These are phyloP conservation scores for Scopus umbretta DNA, from an alignment of 2,113 vertebrate genomes.

Conservation along the genomic window DNA sequence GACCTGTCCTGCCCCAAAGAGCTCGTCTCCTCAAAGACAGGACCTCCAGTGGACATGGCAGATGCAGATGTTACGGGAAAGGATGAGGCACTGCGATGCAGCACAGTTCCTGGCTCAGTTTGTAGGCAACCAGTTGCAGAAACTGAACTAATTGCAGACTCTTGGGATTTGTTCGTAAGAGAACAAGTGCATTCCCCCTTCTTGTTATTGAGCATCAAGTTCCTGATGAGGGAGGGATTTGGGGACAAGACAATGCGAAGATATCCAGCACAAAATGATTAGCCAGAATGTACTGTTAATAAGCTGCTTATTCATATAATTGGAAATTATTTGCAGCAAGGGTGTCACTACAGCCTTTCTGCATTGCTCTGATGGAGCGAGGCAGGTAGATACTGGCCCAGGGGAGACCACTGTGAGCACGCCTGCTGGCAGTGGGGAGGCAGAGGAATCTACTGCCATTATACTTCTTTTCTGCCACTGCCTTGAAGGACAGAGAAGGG, in stretches of 20 bases:
- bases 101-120: not conserved
- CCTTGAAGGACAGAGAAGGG: slow-evolving; percentile 11
- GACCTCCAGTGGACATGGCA: not conserved
- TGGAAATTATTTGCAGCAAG: slow-evolving; percentile 38
- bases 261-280: slow-evolving; percentile 43
- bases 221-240: slow-evolving; percentile 64
- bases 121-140: not conserved
- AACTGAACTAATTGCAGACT: slow-evolving; percentile 1
- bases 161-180: not conserved
- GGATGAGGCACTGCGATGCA: not conserved
- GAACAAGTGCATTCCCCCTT: not conserved
- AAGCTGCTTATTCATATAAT: slow-evolving; percentile 59
- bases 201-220: slow-evolving; percentile 30
- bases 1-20: not conserved
- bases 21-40: not conserved
- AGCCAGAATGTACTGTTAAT: slow-evolving; percentile 46
- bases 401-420: not conserved
- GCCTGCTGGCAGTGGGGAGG: not conserved
- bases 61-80: not conserved
- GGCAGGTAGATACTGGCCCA: not conserved
- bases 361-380: slow-evolving; percentile 34
- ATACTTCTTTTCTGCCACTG: not conserved
- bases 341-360: not conserved
- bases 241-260: slow-evolving; percentile 37
- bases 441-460: not conserved